Evolutionary conservation across 2,113 vertebrate genomes (phyloP), one percentile per base, ranked within the genome.

Genomic region (Sula dactylatra): DNA sequence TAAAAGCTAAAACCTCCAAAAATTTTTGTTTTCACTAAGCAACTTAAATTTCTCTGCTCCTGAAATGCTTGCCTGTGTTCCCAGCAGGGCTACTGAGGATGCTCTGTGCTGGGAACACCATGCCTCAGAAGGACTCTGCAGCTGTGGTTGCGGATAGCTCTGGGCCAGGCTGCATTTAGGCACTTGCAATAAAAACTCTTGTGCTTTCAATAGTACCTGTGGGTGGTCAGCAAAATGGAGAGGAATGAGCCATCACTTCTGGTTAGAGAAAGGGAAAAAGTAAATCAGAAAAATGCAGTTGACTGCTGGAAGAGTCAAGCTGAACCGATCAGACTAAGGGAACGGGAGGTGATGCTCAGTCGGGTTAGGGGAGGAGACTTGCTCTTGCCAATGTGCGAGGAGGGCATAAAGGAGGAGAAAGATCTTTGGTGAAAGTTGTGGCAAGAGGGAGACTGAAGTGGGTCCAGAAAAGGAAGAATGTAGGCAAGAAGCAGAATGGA

Each of bases 101-200:
- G 65, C 56, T 54, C 10, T 0, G 4, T 49, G 70, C 50, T 3
- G 3, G 54, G 36, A 78, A 8, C 25, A n/a, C 13, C 0, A 3
- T 70, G 55, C 61, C 15, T 77, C 25, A 32, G 59, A 20, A 62
- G 44, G 62, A 45, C 54, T 49, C n/a, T 32, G 44, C 36, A 58
- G 21, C 47, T 4, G 5, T 19, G 25, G 56, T 73, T 73, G 15
- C 36, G 42, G 45, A 58, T 22, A 66, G 40, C 61, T 87, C n/a
- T 84, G 65, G 31, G 45, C 24, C 49, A 73, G 47, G 52, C 32
- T 87, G 24, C 7, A 0, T 70, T 86, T 65, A 21, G 24, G 36
- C 22, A 21, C 24, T 47, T 77, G 25, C 82, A 80, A 50, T 79
- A 8, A 81, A 74, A 66, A 40, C 71, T 76, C n/a, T 26, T 59